Evolutionary conservation across 2,888 invertebrate species (phyloP), one percentile per base, ranked within the genome.

Genomic region (Cheilosia impressa): DNA sequence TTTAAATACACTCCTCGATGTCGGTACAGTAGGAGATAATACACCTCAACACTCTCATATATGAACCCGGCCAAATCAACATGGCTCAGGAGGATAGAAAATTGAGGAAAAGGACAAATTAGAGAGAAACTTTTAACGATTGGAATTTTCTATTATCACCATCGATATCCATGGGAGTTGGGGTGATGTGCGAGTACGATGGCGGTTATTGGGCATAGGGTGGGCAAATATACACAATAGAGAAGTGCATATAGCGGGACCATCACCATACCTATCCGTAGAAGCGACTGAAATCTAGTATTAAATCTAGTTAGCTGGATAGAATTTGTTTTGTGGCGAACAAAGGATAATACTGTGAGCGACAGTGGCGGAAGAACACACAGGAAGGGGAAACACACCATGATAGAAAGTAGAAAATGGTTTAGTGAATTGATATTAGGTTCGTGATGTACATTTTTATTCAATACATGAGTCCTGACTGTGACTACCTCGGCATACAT

Each of bases 371-470:
- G 17, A 60, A 47, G n/a, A 19, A 24, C 15, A 15, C 52, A 15
- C 52, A 52, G 53, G 43, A 19, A 27, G 15, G 47, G n/a, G n/a
- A 50, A 24, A 38, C 17, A 55, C n/a, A 13, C 31, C 38, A 57
- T n/a, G 13, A 57, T 57, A 50, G 53, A 53, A 55, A 63, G 75
- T 47, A 68, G 66, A 76, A 58, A 68, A 60, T 72, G 58, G 72
- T 65, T 72, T 63, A 65, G 57, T 50, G 71, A 71, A 78, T 79
- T 66, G 79, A 79, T 72, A 79, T 79, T 72, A 79, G 79, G 72
- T 72, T 79, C 79, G 79, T 79, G 79, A 79, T 66, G 58, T 45
- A 65, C 58, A 72, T 79, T 72, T 79, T 79, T 58, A 65, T 79
- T 57, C 63, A 53, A 58, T 69, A 22, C 9, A n/a, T 55, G 47